Base-by-base conservation (phyloP, 2,113 vertebrate species). In the Passer montanus region DNA sequence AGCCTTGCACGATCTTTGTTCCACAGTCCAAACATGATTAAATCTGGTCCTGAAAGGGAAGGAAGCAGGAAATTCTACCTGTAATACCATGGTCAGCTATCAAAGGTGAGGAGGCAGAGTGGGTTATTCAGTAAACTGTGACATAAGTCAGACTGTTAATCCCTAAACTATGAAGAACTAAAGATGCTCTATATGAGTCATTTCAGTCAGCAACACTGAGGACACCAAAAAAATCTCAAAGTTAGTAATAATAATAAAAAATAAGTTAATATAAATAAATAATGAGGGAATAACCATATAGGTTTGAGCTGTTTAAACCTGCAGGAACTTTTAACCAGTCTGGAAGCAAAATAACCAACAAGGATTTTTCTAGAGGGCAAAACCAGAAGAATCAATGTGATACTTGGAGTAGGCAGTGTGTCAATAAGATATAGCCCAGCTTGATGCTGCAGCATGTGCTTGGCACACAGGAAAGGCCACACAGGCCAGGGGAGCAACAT, bases 11-110 rank as follows among this genome's bases (percentile, higher is more conserved):
- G 74, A 93, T 66, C 84, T 95, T 88, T 60, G 79, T 53, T 87
- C 84, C 63, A 80, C 22, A 68, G 62, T 68, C 55, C 77, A 89
- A 87, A 75, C 41, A 75, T 7, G 75, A 93, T 76, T 41, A 87
- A 72, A 60, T 58, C 53, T 62, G n/a, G 4, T 64, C 73, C 46
- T 69, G 63, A 77, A 62, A 90, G 35, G 55, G 15, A 77, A 90
- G 20, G 67, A 94, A 95, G 53, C 50, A 82, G 74, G 78, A 96
- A 95, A 80, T 90, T 70, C 75, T 35, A 74, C 63, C 70, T 88
- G 47, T 55, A 83, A 90, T 79, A 85, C 43, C 23, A 63, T 3
- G 5, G 72, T 60, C 76, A 70, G 47, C 23, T 78, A 74, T 59
- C 72, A 70, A 73, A 94, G 82, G 46, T 70, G 47, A 97, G 53